These are phyloP conservation scores for Porites lutea DNA, from an alignment of 64 coral and sea anemone genomes.

Conservation along the genomic window DNA sequence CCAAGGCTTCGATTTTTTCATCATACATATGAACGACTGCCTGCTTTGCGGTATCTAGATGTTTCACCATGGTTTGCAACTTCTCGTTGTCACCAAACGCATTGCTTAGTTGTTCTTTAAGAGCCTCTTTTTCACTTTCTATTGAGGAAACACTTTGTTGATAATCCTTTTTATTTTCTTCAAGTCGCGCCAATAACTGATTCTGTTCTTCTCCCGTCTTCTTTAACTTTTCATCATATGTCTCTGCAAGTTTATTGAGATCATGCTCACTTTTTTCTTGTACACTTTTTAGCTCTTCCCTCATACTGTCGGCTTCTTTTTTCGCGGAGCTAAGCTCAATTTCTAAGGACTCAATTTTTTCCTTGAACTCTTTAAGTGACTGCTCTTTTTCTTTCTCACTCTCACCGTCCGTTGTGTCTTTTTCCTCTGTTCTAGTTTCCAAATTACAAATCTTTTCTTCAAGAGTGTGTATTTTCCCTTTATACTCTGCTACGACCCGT, in stretches of 20 bases:
- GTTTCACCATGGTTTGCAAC: slow-evolving; percentile 76
- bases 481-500: slow-evolving; percentile 43
- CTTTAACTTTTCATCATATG: slow-evolving; percentile 28
- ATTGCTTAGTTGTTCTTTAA: slow-evolving; percentile 63
- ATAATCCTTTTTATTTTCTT: slow-evolving; percentile 55
- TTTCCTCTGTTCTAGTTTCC: neutral
- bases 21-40: slow-evolving; percentile 90
- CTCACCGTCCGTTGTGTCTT: neutral
- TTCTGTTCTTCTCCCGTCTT: slow-evolving; percentile 22
- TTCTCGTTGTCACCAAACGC: slow-evolving; percentile 51
- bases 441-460: slow-evolving; percentile 26
- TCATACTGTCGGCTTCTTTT: neutral
- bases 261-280: slow-evolving; percentile 6
- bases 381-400: slow-evolving; percentile 33
- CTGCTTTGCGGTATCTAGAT: slow-evolving; percentile 84
- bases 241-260: slow-evolving; percentile 4
- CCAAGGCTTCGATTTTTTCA: slow-evolving; percentile 79
- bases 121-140: slow-evolving; percentile 54
- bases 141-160: slow-evolving; percentile 25
- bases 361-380: slow-evolving; percentile 1
- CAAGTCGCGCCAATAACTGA: slow-evolving; percentile 12
- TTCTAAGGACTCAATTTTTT: slow-evolving; percentile 56
- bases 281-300: slow-evolving; percentile 5
- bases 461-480: slow-evolving; percentile 60
- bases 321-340: slow-evolving; percentile 17